These are phyloP conservation scores for Ranitomeya imitator DNA, from an alignment of 2,113 vertebrate species.

Conservation along the genomic window DNA sequence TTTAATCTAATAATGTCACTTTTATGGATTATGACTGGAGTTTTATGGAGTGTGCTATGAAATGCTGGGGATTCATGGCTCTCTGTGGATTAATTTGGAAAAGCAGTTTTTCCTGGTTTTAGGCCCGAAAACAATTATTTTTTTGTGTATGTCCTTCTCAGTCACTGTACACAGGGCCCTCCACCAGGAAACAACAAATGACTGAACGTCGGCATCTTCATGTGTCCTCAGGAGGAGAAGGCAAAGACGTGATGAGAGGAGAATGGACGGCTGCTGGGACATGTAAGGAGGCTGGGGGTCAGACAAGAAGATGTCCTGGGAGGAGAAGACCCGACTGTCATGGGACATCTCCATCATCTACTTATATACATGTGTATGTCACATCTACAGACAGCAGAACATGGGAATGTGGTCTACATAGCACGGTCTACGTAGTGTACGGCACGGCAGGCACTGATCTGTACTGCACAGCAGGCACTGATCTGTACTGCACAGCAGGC, in stretches of 20 bases:
- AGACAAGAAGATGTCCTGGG: neutral
- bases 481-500: no score
- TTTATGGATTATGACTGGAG: slow-evolving; percentile 69
- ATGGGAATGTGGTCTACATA: no score
- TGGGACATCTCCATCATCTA: no score
- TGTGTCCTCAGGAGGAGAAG: neutral
- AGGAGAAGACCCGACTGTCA: no score
- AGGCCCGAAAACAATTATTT: slow-evolving; percentile 70
- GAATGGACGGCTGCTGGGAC: neutral
- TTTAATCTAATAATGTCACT: slow-evolving; percentile 75
- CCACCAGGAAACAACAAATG: slow-evolving; percentile 61
- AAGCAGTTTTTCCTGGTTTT: slow-evolving; percentile 71
- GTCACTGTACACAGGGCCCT: slow-evolving; percentile 61
- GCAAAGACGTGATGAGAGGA: neutral
- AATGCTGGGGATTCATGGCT: slow-evolving; percentile 72
- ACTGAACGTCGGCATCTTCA: slow-evolving; percentile 41
- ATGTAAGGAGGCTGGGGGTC: neutral
- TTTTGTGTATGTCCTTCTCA: slow-evolving; percentile 64
- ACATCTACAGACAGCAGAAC: no score
- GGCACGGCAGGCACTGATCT: no score
- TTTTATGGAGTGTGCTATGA: slow-evolving; percentile 71
- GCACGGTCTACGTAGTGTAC: no score
- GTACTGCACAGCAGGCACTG: no score
- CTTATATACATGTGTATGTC: no score
- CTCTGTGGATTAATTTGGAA: slow-evolving; percentile 70